Evolutionary conservation across 2,888 invertebrate genomes (phyloP).

Genomic region (Lithophane socia): DNA sequence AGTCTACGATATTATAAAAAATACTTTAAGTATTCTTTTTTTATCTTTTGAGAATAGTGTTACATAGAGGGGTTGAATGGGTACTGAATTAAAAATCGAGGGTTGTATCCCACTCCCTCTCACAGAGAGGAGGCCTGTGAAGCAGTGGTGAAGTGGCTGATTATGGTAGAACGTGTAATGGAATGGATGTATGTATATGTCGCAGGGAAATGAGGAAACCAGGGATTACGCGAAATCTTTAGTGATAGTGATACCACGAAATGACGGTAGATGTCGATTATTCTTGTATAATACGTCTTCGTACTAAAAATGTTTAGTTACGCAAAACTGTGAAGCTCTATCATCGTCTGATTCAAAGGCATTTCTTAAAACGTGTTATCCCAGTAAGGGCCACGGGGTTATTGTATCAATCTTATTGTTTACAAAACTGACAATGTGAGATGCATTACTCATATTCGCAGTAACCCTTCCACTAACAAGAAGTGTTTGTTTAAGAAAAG

Average conservation of each 20-base stretch:
- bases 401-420: constrained; percentile 52
- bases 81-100: not conserved
- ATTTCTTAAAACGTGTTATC: not conserved
- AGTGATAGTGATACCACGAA: no score
- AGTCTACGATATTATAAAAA: no score
- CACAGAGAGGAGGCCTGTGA: no score
- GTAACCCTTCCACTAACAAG: constrained; percentile 46
- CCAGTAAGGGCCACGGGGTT: constrained; percentile 7
- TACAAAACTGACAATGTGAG: constrained; percentile 39
- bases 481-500: constrained; percentile 56
- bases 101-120: not conserved
- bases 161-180: no score
- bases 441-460: constrained; percentile 56
- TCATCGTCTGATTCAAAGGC: not conserved
- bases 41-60: constrained; percentile 1
- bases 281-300: no score
- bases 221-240: no score
- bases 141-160: no score
- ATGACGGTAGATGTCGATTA: no score
- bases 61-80: not conserved
- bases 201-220: no score
- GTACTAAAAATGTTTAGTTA: no score
- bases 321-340: not conserved
- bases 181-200: no score
- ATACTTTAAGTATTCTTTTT: constrained; percentile 1